Evolutionary conservation across 2,888 invertebrate species (phyloP), one percentile per base, ranked within the genome.

Genomic region (Eubasilissa splendida): DNA sequence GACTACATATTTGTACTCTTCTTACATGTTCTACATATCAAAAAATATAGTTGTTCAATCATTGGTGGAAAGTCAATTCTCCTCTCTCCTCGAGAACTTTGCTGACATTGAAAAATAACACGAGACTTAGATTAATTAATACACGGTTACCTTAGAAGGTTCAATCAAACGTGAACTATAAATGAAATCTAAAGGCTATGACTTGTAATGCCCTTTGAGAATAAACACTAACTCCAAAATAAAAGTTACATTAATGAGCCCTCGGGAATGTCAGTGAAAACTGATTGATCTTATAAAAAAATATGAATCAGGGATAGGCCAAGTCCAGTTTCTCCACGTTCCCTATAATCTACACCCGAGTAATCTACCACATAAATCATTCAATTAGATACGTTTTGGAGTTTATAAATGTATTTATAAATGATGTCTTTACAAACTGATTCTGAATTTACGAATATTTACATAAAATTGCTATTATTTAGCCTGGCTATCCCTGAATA

Each of bases 1-100:
- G 76, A 77, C 76, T 77, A 80, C 77, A 80, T 63, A 63, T 80
- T 81, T 81, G 81, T 81, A 81, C 81, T 81, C 78, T 80, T 65
- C 76, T 65, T 76, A 56, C 53, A 68, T 73, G 56, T 59, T 42
- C 56, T 31, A 60, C 58, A 11, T 42, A 59, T 60, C 42, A 60
- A 59, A 73, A 73, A 73, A 73, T 73, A 73, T 73, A 73, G 53
- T 56, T 33, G 52, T 73, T 73, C 53, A 42, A 42, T 42, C 52
- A 68, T 68, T 42, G 63, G 31, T 33, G 63, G 63, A 63, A 22
- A 63, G 63, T 63, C 63, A 42, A 42, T 42, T 42, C 42, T 42
- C 58, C n/a, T 58, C 58, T n/a, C 58, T 11, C 12, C 53, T 70
- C 14, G 31, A 73, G 71, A 56, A 73, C 42, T 56, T 33, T 58